Conservation (phyloP, 2,888 invertebrate genomes). For the Meteorus cinctellus region DNA sequence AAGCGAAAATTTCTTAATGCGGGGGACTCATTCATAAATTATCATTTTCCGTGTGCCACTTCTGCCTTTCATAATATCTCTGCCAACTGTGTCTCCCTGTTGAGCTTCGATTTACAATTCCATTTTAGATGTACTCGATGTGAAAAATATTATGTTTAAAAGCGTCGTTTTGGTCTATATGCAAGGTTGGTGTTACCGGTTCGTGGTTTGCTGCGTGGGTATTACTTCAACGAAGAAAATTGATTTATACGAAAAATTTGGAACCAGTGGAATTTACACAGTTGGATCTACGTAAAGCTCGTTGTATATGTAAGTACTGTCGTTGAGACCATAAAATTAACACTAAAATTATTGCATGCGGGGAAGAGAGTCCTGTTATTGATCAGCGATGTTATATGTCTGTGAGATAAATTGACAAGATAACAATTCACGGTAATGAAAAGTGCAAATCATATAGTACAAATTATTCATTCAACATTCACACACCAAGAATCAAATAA, state of each 20-base stretch:
- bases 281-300: conserved; percentile 86
- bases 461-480: conserved; percentile 26
- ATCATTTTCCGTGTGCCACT: too few relatives aligned
- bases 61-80: too few relatives aligned
- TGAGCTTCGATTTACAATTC: too few relatives aligned
- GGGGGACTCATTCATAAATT: too few relatives aligned
- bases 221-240: conserved; percentile 80
- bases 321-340: not conserved
- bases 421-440: not conserved
- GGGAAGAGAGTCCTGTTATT: not conserved
- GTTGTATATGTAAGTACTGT: conserved; percentile 80
- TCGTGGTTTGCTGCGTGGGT: conserved; percentile 89
- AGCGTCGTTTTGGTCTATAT: not conserved
- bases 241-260: conserved; percentile 76
- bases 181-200: conserved; percentile 81
- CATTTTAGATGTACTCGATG: too few relatives aligned
- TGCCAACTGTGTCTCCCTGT: too few relatives aligned
- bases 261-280: conserved; percentile 76
- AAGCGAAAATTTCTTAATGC: too few relatives aligned
- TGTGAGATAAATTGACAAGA: not conserved
- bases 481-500: not conserved
- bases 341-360: too few relatives aligned
- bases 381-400: not conserved
- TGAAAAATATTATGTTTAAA: too few relatives aligned
- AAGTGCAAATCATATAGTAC: not conserved